phyloP scores from a whole-genome alignment of 2,797 vertebrate genomes.

The Mus minutoides region DNA sequence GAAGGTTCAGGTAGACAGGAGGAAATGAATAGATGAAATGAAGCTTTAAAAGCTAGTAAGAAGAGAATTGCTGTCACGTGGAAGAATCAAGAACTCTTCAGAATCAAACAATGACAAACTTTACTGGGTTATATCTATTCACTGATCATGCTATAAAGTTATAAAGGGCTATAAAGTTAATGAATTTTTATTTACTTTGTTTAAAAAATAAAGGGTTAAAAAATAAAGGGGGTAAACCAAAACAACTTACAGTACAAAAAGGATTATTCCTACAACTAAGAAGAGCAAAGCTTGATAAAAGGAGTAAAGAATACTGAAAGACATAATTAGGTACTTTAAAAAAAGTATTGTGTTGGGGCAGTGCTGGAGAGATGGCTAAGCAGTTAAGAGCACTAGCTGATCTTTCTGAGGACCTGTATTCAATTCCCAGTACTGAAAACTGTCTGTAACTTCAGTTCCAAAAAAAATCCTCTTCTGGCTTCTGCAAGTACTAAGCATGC shows the following conservation, averaged over 20 bases:
- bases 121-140: neutral
- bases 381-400: neutral
- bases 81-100: neutral
- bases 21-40: conserved; percentile 21
- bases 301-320: neutral
- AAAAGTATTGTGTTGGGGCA: neutral
- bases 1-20: neutral
- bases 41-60: conserved; percentile 57
- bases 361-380: neutral
- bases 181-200: neutral
- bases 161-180: neutral
- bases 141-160: neutral
- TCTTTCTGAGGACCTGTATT: neutral
- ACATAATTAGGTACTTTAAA: neutral
- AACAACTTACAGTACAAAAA: conserved; percentile 20
- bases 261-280: neutral
- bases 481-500: neutral
- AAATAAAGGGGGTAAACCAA: neutral
- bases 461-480: neutral
- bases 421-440: neutral
- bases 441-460: neutral
- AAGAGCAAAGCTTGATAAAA: conserved; percentile 23
- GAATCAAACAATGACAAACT: neutral
- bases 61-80: conserved; percentile 25
- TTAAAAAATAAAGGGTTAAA: conserved; percentile 15